phyloP scores from a whole-genome alignment of 2,797 vertebrate species.

The Fistularia commersonii region DNA sequence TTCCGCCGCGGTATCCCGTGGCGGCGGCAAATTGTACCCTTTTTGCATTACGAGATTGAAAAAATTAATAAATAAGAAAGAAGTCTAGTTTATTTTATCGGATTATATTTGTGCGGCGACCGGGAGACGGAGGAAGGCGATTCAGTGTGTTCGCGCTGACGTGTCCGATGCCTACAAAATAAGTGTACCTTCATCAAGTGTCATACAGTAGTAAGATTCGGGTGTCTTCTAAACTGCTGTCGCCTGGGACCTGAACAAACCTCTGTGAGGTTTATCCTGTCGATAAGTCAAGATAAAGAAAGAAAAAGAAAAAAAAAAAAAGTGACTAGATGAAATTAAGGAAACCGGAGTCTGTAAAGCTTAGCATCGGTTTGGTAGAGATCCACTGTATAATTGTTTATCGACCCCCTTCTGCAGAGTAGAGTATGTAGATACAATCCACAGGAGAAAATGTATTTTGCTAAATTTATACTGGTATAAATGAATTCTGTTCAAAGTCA shows the following conservation, averaged over 20 bases:
- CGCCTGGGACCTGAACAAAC: conserved; percentile 51
- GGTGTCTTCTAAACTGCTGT: conserved; percentile 57
- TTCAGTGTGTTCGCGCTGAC: conserved; percentile 30
- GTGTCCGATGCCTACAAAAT: conserved; percentile 36
- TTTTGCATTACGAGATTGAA: too few relatives aligned
- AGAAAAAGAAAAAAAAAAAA: conserved; percentile 10
- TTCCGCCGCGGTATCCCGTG: too few relatives aligned
- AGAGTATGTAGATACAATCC: conserved; percentile 80
- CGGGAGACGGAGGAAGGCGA: conserved; percentile 19
- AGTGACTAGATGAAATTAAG: conserved; percentile 59
- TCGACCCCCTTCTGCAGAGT: conserved; percentile 74
- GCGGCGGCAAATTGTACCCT: too few relatives aligned
- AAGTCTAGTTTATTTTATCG: too few relatives aligned
- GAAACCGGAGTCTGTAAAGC: conserved; percentile 68
- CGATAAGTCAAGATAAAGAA: conserved; percentile 35
- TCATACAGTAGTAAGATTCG: conserved; percentile 44
- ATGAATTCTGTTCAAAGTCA: conserved; percentile 63
- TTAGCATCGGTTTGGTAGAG: conserved; percentile 74
- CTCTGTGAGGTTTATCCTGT: conserved; percentile 76
- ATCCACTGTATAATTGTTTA: conserved; percentile 75
- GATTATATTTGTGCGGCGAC: conserved; percentile 14
- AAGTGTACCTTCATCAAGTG: conserved; percentile 42
- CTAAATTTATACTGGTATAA: conserved; percentile 80
- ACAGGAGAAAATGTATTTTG: conserved; percentile 79
- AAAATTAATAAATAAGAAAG: too few relatives aligned